Evolutionary conservation across 1,140 invertebrate species (phyloP).

Genomic region (Chrysomallon squamiferum): DNA sequence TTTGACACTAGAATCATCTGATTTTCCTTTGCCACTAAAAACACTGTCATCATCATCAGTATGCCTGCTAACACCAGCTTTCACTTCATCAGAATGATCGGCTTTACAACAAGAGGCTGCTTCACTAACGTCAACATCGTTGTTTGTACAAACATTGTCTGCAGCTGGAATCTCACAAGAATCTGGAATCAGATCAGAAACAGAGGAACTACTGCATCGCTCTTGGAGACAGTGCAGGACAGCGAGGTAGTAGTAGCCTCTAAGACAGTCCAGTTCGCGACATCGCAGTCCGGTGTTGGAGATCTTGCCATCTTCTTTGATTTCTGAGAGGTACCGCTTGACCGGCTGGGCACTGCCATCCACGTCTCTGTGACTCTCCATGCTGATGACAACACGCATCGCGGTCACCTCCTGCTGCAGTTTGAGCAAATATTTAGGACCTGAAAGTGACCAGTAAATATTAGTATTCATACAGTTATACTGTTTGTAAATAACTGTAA

Average conservation of each 20-base stretch:
- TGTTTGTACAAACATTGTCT: too few species aligned
- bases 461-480: too few species aligned
- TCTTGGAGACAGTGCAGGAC: constrained; percentile 39
- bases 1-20: too few species aligned
- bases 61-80: too few species aligned
- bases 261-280: constrained; percentile 52
- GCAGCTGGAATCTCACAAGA: too few species aligned
- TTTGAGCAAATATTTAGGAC: constrained; percentile 57
- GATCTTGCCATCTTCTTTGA: constrained; percentile 49
- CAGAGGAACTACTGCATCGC: not conserved
- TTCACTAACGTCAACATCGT: too few species aligned
- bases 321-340: constrained; percentile 48
- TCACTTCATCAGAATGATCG: too few species aligned
- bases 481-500: too few species aligned
- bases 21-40: too few species aligned
- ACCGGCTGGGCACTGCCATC: constrained; percentile 44
- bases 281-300: constrained; percentile 42
- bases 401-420: constrained; percentile 56
- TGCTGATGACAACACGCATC: constrained; percentile 49
- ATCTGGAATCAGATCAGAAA: too few species aligned
- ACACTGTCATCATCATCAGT: too few species aligned
- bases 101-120: too few species aligned
- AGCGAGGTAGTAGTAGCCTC: constrained; percentile 53
- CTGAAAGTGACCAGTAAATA: constrained; percentile 28
- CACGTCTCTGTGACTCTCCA: constrained; percentile 44